Conservation (phyloP, 2,797 vertebrate species). For the Amniataba percoides region DNA sequence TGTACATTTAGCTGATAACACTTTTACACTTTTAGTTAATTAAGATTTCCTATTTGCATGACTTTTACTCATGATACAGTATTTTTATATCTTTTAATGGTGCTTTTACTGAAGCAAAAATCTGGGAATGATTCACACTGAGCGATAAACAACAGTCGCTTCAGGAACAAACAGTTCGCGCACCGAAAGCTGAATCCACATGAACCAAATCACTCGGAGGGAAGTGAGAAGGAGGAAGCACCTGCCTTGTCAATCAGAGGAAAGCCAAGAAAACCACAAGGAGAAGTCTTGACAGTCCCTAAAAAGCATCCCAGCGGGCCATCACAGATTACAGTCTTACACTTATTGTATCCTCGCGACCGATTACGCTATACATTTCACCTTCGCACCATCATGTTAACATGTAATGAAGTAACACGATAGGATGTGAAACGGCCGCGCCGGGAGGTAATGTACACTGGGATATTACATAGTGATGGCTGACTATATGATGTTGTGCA, state of each 20-base stretch:
- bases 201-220: slow-evolving; percentile 4
- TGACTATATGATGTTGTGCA: slow-evolving; percentile 28
- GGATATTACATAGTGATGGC: slow-evolving; percentile 30
- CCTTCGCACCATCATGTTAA: slow-evolving; percentile 33
- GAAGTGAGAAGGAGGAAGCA: slow-evolving; percentile 38
- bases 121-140: no score
- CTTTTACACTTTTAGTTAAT: not conserved
- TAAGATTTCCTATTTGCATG: not conserved
- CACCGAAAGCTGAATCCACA: slow-evolving; percentile 2
- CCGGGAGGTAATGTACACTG: slow-evolving; percentile 24
- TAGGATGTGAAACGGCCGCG: slow-evolving; percentile 17
- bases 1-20: not conserved
- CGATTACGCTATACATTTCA: slow-evolving; percentile 43
- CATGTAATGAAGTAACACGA: slow-evolving; percentile 64
- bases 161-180: not conserved
- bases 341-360: slow-evolving; percentile 18
- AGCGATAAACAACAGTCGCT: slow-evolving; percentile 10
- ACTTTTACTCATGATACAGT: not conserved
- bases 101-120: not conserved
- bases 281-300: slow-evolving; percentile 4
- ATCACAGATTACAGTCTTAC: slow-evolving; percentile 40
- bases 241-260: slow-evolving; percentile 63
- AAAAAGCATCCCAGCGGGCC: slow-evolving; percentile 49
- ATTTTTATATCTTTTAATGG: no score
- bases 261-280: slow-evolving; percentile 20